Evolutionary conservation across 2,797 vertebrate genomes (phyloP).

Genomic region (Hephaestus fuliginosus): DNA sequence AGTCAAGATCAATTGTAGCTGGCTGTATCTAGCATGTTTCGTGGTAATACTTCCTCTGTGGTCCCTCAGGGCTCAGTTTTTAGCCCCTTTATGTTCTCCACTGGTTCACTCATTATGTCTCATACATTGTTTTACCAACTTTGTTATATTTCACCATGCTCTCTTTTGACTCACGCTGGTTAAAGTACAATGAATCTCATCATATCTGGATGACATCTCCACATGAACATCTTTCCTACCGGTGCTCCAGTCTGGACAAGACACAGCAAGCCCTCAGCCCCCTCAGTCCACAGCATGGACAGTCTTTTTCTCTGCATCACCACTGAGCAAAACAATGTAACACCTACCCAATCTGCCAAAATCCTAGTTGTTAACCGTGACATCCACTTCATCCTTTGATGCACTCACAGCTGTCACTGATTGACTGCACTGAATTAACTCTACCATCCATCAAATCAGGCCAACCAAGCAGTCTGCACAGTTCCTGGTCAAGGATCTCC

Average conservation of each 20-base stretch:
- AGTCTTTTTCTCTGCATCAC: background rate
- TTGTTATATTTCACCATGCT: background rate
- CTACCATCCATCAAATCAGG: conserved; percentile 28
- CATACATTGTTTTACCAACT: conserved; percentile 4
- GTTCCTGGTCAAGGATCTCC: conserved; percentile 18
- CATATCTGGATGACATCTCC: background rate
- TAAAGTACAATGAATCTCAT: background rate
- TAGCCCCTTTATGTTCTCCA: background rate
- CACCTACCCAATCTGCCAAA: conserved; percentile 20
- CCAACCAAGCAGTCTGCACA: background rate
- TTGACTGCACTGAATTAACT: conserved; percentile 28
- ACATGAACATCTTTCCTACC: background rate
- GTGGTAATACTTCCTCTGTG: background rate
- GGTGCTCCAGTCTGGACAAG: background rate
- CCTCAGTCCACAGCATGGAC: background rate
- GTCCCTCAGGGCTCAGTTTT: background rate
- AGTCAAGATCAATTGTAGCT: conserved; percentile 5
- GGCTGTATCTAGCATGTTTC: background rate
- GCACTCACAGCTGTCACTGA: conserved; percentile 19
- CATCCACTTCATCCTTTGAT: conserved; percentile 17
- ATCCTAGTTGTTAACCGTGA: conserved; percentile 10
- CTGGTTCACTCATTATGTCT: conserved; percentile 8
- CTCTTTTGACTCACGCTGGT: background rate
- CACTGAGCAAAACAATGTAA: conserved; percentile 15
- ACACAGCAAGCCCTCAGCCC: background rate